Evolutionary conservation across 2,113 vertebrate genomes (phyloP).

Genomic region (Sinocyclocheilus maitianheensis): DNA sequence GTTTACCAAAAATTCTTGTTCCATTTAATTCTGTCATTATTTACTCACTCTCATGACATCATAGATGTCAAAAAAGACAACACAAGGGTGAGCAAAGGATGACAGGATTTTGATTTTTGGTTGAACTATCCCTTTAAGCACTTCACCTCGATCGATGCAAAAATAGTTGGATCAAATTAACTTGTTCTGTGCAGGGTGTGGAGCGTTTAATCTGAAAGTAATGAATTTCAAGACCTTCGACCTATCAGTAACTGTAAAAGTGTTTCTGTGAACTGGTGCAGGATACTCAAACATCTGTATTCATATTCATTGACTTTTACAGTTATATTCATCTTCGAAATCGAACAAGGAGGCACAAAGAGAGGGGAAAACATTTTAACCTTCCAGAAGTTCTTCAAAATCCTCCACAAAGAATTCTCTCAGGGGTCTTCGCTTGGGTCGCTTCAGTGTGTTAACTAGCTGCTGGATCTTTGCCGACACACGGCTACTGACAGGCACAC

Average conservation of each 20-base stretch:
- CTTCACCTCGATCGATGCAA: conserved; percentile 11
- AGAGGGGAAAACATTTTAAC: conserved; percentile 64
- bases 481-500: conserved; percentile 90
- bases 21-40: not conserved
- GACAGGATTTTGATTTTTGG: not conserved
- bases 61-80: not conserved
- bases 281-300: no score
- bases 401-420: conserved; percentile 97
- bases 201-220: not conserved
- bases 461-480: conserved; percentile 91
- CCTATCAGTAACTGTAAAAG: not conserved
- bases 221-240: conserved; percentile 8
- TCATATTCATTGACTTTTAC: not conserved
- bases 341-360: not conserved
- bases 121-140: conserved; percentile 1
- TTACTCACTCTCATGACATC: not conserved
- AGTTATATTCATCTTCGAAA: not conserved
- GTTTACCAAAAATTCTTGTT: not conserved
- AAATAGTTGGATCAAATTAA: conserved; percentile 23
- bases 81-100: not conserved
- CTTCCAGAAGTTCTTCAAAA: conserved; percentile 97
- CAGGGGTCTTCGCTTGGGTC: conserved; percentile 92
- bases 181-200: not conserved
- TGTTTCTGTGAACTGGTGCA: not conserved
- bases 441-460: conserved; percentile 96